phyloP scores from a whole-genome alignment of 2,113 vertebrate genomes.

The Rousettus leschenaultii region DNA sequence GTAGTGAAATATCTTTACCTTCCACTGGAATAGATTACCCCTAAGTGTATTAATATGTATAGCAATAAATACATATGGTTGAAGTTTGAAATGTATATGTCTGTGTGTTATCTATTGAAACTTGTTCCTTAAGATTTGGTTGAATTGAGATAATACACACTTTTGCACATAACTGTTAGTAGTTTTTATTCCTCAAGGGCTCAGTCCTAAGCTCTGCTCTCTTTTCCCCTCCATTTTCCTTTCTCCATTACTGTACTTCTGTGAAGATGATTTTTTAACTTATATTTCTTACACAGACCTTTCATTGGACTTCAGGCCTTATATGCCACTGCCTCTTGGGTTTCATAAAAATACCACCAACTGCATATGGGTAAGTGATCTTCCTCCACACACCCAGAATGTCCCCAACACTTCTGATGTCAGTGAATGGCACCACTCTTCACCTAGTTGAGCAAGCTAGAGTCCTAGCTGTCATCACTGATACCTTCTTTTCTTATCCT shows the following conservation, averaged over 20 bases:
- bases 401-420: not conserved
- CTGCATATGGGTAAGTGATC: not conserved
- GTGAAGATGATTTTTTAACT: not conserved
- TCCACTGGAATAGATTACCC: not conserved
- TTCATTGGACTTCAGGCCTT: not conserved
- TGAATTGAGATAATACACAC: not conserved
- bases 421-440: not conserved
- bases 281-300: not conserved
- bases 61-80: no score
- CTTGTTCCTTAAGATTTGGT: not conserved
- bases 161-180: not conserved
- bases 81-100: not conserved
- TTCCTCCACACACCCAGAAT: not conserved
- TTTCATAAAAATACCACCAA: not conserved
- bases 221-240: not conserved
- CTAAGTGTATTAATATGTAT: not conserved
- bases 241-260: not conserved
- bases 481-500: not conserved
- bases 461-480: no score
- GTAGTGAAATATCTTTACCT: not conserved
- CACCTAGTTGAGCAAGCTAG: not conserved
- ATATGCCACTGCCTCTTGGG: not conserved
- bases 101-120: not conserved
- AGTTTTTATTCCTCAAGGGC: not conserved
- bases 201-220: not conserved